phyloP scores from a whole-genome alignment of 1,140 invertebrate genomes.

The Dryas iulia region DNA sequence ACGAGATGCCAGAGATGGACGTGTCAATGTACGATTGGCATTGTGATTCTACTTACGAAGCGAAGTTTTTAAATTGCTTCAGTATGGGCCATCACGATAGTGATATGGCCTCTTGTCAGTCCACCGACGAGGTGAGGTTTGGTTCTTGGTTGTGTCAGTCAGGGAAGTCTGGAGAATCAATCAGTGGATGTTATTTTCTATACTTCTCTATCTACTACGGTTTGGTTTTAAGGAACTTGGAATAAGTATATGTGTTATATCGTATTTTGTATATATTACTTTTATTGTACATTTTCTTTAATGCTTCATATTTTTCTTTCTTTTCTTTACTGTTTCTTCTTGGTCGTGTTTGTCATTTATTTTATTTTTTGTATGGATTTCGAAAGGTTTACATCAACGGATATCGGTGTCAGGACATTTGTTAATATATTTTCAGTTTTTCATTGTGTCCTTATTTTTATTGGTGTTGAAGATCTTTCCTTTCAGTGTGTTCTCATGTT shows the following conservation, averaged over 20 bases:
- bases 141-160: not conserved
- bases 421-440: not conserved
- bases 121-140: conserved; percentile 57
- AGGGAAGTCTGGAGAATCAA: not conserved
- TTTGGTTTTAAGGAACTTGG: not conserved
- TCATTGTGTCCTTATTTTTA: not conserved
- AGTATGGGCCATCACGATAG: conserved; percentile 40
- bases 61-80: conserved; percentile 52
- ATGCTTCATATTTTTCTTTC: not conserved
- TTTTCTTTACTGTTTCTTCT: conserved; percentile 1
- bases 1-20: conserved; percentile 49
- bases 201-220: not conserved
- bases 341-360: not conserved
- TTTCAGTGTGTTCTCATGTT: not conserved
- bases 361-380: not conserved
- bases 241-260: not conserved
- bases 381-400: not conserved
- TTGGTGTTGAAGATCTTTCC: not conserved
- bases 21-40: conserved; percentile 42
- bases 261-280: not conserved
- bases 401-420: not conserved
- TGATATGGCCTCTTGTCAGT: conserved; percentile 43
- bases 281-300: not conserved
- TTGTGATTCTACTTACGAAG: conserved; percentile 51
- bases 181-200: not conserved